A percentile compares a stretch with the other conserved stretches of the same genome.
Conservation (phyloP, 1,140 invertebrate genomes). For the Listronotus oregonensis region DNA sequence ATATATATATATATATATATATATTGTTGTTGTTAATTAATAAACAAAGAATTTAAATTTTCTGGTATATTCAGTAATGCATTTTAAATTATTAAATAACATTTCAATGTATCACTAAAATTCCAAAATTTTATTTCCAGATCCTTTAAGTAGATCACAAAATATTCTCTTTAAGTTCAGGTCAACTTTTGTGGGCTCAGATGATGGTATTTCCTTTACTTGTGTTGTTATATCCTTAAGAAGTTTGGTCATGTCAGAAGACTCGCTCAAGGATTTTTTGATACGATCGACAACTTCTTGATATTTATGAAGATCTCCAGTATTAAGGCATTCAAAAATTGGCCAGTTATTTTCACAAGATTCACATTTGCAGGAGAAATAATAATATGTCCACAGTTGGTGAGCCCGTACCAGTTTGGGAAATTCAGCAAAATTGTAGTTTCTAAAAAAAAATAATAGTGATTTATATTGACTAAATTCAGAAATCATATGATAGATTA, state of each 20-base stretch:
- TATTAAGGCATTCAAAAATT: conserved; percentile 59
- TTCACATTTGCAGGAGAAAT: conserved; percentile 80
- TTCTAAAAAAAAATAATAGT: conserved; percentile 8
- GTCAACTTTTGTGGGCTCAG: conserved; percentile 30
- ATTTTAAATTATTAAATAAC: no score
- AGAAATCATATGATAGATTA: no score
- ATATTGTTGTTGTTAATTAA: no score
- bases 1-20: no score
- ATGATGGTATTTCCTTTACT: conserved; percentile 11
- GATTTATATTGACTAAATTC: no score
- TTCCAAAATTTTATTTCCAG: conserved; percentile 32
- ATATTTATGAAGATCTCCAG: conserved; percentile 24
- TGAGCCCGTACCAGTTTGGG: conserved; percentile 28
- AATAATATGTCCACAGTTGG: conserved; percentile 70
- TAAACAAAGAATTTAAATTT: no score
- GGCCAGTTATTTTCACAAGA: conserved; percentile 81
- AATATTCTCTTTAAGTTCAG: conserved; percentile 31
- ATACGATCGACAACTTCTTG: conserved; percentile 21
- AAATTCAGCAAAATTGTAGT: conserved; percentile 35
- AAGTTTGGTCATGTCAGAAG: conserved; percentile 5
- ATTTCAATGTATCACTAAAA: conserved; percentile 10
- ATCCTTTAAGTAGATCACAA: conserved; percentile 24
- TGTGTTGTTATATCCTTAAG: conserved; percentile 14
- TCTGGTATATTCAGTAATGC: no score
- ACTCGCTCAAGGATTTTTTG: conserved; percentile 8